phyloP scores from a whole-genome alignment of 64 coral and sea anemone genomes.

The Montipora foliosa region DNA sequence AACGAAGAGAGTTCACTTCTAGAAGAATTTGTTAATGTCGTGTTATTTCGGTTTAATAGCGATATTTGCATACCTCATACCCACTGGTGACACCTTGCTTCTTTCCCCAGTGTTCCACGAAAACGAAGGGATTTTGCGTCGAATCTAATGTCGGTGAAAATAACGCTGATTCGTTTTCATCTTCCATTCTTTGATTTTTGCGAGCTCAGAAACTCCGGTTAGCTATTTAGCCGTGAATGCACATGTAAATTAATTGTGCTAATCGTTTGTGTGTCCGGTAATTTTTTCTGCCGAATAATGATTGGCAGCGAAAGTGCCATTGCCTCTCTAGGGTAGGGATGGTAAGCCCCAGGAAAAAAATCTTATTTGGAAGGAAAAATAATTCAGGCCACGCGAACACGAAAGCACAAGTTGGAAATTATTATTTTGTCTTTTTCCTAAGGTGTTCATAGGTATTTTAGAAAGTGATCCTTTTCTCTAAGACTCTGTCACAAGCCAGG shows the following conservation, averaged over 20 bases:
- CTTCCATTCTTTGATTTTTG: background rate
- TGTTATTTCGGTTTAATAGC: background rate
- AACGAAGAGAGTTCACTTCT: conserved; percentile 1
- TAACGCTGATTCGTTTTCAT: background rate
- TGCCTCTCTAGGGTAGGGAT: conserved; percentile 23
- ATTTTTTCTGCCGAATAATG: conserved; percentile 2
- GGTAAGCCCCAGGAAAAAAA: background rate
- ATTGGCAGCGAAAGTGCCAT: conserved; percentile 5
- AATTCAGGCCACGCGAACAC: background rate
- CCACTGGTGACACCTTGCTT: conserved; percentile 12
- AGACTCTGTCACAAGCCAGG: too few relatives aligned
- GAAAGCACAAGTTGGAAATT: too few relatives aligned
- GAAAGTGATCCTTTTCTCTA: too few relatives aligned
- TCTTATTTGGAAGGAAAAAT: background rate
- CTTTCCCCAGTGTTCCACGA: background rate
- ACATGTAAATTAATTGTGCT: conserved; percentile 22
- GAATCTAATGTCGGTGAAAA: conserved; percentile 13
- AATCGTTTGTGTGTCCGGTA: background rate
- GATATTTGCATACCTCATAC: conserved; percentile 28
- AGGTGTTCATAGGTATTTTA: too few relatives aligned
- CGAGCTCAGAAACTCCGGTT: background rate
- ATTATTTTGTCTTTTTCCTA: too few relatives aligned
- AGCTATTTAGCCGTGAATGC: background rate
- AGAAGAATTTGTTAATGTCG: conserved; percentile 7
- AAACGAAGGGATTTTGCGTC: background rate